Percentiles rank a stretch among this genome's conserved stretches.
These are phyloP conservation scores for Gavia stellata DNA, from an alignment of 2,113 vertebrate species.

Conservation along the genomic window DNA sequence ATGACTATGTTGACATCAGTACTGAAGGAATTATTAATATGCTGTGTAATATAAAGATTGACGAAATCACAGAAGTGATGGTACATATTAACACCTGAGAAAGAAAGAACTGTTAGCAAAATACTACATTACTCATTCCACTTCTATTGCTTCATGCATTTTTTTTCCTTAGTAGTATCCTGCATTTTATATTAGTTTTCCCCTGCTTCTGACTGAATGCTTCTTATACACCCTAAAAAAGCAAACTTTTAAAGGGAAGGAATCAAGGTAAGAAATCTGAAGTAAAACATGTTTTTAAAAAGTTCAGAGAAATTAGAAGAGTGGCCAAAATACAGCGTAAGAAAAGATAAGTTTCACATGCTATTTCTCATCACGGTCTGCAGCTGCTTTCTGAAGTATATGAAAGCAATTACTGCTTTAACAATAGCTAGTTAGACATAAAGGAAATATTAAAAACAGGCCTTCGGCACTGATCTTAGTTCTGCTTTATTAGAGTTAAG, in stretches of 20 bases:
- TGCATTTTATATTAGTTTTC: not conserved
- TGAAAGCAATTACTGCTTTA: not conserved
- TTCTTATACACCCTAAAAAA: not conserved
- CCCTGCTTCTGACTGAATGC: not conserved
- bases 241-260: not conserved
- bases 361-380: not conserved
- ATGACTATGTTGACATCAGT: conserved; percentile 89
- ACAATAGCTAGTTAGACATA: not conserved
- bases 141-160: not conserved
- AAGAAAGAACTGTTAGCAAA: conserved; percentile 20
- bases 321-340: not conserved
- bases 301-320: not conserved
- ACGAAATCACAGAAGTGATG: conserved; percentile 98
- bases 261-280: not conserved
- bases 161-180: not conserved
- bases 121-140: not conserved
- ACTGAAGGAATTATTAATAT: conserved; percentile 92
- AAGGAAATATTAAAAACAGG: not conserved
- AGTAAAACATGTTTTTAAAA: not conserved
- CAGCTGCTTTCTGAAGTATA: not conserved
- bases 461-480: not conserved
- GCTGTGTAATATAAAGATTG: conserved; percentile 96
- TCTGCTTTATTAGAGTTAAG: not conserved
- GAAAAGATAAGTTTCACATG: not conserved
- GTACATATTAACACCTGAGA: conserved; percentile 95